These are phyloP conservation scores for Epinotia demarniana DNA, from an alignment of 2,888 invertebrate genomes.

Conservation along the genomic window DNA sequence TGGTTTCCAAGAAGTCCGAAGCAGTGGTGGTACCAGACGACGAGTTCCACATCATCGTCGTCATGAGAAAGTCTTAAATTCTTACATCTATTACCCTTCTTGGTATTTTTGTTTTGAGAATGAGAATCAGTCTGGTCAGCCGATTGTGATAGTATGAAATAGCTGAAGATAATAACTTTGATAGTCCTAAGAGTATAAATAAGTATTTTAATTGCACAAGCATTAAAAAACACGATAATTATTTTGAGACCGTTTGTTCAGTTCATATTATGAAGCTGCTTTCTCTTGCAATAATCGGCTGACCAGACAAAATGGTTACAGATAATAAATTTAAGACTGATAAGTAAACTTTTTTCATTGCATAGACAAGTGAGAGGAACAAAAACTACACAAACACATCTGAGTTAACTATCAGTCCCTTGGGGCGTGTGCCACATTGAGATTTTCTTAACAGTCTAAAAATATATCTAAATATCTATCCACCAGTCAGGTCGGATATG, in stretches of 20 bases:
- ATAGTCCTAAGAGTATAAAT: background rate
- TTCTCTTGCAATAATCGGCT: background rate
- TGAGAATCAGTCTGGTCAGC: background rate
- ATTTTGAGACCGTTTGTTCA: too few relatives aligned
- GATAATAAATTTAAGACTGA: too few relatives aligned
- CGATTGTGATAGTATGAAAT: background rate
- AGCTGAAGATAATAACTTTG: background rate
- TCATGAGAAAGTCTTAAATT: constrained; percentile 64
- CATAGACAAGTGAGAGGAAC: background rate
- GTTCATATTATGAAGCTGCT: background rate
- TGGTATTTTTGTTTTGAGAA: background rate
- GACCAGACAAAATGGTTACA: background rate
- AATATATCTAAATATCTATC: too few relatives aligned
- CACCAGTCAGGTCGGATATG: too few relatives aligned
- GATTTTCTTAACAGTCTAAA: too few relatives aligned
- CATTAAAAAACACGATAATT: too few relatives aligned
- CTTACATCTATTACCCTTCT: too few relatives aligned
- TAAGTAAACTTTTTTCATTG: too few relatives aligned
- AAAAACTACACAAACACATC: background rate
- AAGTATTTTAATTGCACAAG: too few relatives aligned
- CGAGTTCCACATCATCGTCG: constrained; percentile 77
- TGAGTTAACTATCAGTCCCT: background rate
- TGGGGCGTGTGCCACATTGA: too few relatives aligned
- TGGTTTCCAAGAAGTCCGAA: constrained; percentile 75
- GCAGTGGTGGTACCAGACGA: constrained; percentile 76